These are phyloP conservation scores for Empidonax alnorum DNA, from an alignment of 2,113 vertebrate species.

Conservation along the genomic window DNA sequence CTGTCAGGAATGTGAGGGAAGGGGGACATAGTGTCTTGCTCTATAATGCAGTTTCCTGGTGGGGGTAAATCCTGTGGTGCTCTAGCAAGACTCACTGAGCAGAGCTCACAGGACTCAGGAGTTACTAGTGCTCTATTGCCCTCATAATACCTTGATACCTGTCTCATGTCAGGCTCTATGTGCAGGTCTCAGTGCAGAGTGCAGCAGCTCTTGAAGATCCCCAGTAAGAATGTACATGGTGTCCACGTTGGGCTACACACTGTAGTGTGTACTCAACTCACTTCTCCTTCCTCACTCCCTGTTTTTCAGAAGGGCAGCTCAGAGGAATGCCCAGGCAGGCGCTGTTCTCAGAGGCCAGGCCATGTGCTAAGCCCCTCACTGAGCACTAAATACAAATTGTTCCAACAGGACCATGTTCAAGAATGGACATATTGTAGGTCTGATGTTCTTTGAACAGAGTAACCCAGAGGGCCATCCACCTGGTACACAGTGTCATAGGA, in stretches of 20 bases:
- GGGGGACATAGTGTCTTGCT: neutral
- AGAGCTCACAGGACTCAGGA: neutral
- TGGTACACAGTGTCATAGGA: neutral
- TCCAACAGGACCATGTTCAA: neutral
- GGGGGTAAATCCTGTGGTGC: neutral
- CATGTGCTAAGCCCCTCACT: neutral
- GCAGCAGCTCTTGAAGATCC: neutral
- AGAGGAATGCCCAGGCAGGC: too few species aligned
- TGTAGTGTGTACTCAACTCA: neutral
- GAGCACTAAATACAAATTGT: neutral
- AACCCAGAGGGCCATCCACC: neutral
- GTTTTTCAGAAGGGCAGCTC: neutral
- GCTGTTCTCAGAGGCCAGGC: neutral
- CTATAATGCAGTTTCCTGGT: neutral
- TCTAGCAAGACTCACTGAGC: neutral
- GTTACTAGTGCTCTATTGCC: neutral
- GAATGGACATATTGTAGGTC: fast-evolving
- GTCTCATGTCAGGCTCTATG: fast-evolving
- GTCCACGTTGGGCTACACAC: neutral
- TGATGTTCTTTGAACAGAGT: neutral
- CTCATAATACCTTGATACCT: neutral
- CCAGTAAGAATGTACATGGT: neutral
- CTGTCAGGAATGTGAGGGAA: neutral
- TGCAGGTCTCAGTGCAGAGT: neutral
- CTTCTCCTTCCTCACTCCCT: neutral